These are phyloP conservation scores for Lerema accius DNA, from an alignment of 1,140 invertebrate species.

Conservation along the genomic window DNA sequence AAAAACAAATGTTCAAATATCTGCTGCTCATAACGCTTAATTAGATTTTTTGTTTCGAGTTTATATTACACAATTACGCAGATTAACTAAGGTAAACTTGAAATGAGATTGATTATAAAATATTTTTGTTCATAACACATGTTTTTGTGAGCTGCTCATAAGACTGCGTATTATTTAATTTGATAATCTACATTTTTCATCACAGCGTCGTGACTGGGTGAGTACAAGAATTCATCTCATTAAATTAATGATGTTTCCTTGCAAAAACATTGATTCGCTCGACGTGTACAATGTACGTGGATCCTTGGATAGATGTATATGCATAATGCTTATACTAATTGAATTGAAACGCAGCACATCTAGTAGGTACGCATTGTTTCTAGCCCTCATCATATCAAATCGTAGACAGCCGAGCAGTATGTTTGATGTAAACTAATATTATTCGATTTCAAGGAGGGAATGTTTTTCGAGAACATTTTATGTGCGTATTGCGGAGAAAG, in stretches of 20 bases:
- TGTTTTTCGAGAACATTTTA: no score
- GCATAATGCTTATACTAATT: constrained; percentile 18
- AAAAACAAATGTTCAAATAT: no score
- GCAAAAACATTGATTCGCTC: constrained; percentile 8
- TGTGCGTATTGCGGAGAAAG: no score
- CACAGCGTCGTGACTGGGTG: background rate
- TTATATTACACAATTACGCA: background rate
- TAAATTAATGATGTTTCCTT: constrained; percentile 9
- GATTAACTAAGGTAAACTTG: background rate
- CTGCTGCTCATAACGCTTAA: no score
- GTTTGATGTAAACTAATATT: background rate
- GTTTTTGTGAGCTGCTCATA: background rate
- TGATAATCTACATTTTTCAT: constrained; percentile 19
- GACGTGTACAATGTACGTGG: constrained; percentile 19
- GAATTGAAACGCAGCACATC: background rate
- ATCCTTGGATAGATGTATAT: constrained; percentile 14
- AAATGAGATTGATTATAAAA: background rate
- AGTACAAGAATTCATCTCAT: constrained; percentile 6
- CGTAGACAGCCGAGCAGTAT: background rate
- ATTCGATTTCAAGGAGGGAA: no score
- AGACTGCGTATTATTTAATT: background rate
- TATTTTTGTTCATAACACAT: background rate
- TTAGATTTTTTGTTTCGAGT: background rate
- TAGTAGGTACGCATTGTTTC: background rate
- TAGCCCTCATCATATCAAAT: constrained; percentile 2